Evolutionary conservation across 2,113 vertebrate genomes (phyloP), one percentile per base, ranked within the genome.

Genomic region (Phalacrocorax brasilianus): DNA sequence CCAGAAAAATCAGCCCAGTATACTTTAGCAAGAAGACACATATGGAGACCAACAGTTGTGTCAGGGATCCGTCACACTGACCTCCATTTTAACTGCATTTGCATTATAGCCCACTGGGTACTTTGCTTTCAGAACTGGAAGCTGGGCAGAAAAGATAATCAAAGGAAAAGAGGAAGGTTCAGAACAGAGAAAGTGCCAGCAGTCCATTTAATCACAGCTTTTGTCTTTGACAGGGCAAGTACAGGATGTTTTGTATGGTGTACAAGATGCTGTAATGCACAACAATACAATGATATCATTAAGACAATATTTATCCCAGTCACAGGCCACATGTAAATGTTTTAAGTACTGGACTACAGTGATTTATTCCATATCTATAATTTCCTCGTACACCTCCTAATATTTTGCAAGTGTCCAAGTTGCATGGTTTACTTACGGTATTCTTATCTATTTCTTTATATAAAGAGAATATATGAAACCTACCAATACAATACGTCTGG

Each of bases 161-260:
- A 88, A 74, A 92, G n/a, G 50, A 61, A 80, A 86, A 84, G 56
- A 65, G 26, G 56, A 88, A 80, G 32, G 32, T 53, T 93, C 58
- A 76, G 71, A 77, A n/a, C 2, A 78, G 32, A 91, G 33, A 61
- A 76, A 68, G 44, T 81, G 44, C 70, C 89, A 95, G 50, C 45
- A 32, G 3, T 53, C 70, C 84, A 92, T 92, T 95, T 91, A 91
- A 89, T 93, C 66, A 65, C 80, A 85, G 62, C 42, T 91, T 93
- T 93, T 88, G 35, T 66, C 86, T 93, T 89, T 85, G 80, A 85
- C 42, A 66, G 61, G 80, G 12, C 65, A 67, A 92, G 86, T 38
- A 91, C 66, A 81, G 91, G 79, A 73, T 76, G 40, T 92, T 96
- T 96, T 96, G 77, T 76, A 85, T 56, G 50, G 70, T 76, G 63